A percentile compares a stretch with the other conserved stretches of the same genome.
Evolutionary conservation across 2,113 vertebrate species (phyloP).

Genomic region (Channa maculata): DNA sequence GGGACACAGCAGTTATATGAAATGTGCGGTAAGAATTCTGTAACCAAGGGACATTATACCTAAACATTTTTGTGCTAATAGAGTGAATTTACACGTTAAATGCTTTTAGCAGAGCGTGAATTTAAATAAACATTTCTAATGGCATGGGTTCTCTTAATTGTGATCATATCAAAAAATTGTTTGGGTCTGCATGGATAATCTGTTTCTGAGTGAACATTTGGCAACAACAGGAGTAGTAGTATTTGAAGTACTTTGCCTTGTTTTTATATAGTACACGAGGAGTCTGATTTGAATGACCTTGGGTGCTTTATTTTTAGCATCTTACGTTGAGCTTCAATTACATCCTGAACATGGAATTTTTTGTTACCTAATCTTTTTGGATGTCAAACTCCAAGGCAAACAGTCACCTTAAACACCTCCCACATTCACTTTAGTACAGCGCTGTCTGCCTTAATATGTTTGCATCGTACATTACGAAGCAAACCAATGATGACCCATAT

Average conservation of each 20-base stretch:
- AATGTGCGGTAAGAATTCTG: no score
- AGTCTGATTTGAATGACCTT: not conserved
- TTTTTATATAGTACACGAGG: not conserved
- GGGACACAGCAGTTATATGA: no score
- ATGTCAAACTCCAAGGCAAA: not conserved
- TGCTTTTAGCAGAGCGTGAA: no score
- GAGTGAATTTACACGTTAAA: no score
- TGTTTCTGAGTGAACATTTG: no score
- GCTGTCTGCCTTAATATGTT: not conserved
- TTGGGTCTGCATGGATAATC: not conserved
- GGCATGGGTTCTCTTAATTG: not conserved
- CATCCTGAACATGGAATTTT: not conserved
- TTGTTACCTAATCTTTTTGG: not conserved
- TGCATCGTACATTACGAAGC: not conserved
- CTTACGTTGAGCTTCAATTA: not conserved
- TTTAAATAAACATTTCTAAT: not conserved
- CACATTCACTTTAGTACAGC: not conserved
- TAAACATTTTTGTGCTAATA: no score
- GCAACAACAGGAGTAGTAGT: no score
- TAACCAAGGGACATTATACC: no score
- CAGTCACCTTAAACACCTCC: not conserved
- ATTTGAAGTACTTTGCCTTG: no score
- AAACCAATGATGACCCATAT: slow-evolving; percentile 35
- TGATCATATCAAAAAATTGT: not conserved
- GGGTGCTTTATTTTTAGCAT: not conserved